Base-by-base conservation (phyloP, 2,113 vertebrate genomes). In the Oceanites oceanicus region DNA sequence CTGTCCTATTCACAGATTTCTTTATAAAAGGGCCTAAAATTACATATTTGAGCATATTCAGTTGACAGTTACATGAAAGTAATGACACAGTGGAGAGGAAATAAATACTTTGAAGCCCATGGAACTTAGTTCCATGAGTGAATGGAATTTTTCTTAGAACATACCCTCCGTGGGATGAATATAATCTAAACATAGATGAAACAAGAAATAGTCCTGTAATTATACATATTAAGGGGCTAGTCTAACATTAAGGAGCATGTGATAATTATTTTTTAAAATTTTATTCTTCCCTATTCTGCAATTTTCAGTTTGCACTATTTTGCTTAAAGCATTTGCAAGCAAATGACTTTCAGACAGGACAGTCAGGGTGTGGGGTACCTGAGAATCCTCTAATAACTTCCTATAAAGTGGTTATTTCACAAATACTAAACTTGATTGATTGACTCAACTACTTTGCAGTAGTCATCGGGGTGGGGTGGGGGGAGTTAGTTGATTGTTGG, bases 61-160 rank as follows among this genome's bases (percentile, higher is more conserved):
- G 36, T 92, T 98, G 97, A 97, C 97, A 98, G 93, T 91, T 81
- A 85, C 74, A 72, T 97, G 96, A 96, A 98, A 96, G 89, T 97
- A 97, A 97, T 97, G 87, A 95, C 61, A 86, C 3, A 29, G 36
- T 97, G 88, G 89, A 96, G 62, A 85, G 86, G 86, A 96, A 97
- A 97, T 97, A 98, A 98, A 97, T 85, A 97, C 85, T 92, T 96
- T 75, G 90, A 90, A 92, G 86, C 65, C 88, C 67, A 45, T 93
- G 81, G 93, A 97, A 91, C 77, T 85, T 66, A 80, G 78, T 82
- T 88, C 25, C 15, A 30, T 79, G 75, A 90, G 25, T 93, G 90
- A 95, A 94, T 95, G n/a, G 45, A 92, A 53, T 90, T 92, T 96
- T 96, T 81, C 66, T 90, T 91, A 92, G 88, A 91, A 84, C 9